phyloP scores from a whole-genome alignment of 2,888 invertebrate genomes.

The Volucella inflata region DNA sequence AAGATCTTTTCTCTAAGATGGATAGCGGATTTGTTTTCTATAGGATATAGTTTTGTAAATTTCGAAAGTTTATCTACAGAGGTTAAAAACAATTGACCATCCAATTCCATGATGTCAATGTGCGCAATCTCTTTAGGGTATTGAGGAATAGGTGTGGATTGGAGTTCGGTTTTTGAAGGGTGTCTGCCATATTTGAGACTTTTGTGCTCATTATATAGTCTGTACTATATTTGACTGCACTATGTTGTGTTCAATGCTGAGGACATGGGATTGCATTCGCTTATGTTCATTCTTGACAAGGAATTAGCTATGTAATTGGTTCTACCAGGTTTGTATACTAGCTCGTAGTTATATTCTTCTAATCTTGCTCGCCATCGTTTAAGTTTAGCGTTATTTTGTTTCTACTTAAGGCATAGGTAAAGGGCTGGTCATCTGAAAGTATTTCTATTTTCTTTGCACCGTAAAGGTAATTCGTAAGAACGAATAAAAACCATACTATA shows the following conservation, averaged over 20 bases:
- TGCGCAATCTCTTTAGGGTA: background rate
- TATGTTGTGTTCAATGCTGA: background rate
- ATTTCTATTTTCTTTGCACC: too few species aligned
- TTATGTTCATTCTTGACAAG: background rate
- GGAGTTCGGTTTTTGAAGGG: conserved; percentile 12
- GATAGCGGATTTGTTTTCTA: conserved; percentile 11
- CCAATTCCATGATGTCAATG: conserved; percentile 19
- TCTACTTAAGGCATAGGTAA: too few species aligned
- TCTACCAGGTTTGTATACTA: background rate
- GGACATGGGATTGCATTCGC: conserved; percentile 4
- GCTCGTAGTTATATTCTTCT: conserved; percentile 4
- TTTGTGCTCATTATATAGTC: background rate
- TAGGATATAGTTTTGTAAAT: conserved; percentile 13
- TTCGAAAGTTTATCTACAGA: too few species aligned
- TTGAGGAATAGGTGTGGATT: conserved; percentile 3
- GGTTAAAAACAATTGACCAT: conserved; percentile 17
- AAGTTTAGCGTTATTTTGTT: too few species aligned
- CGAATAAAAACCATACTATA: background rate
- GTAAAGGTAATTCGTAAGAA: too few species aligned
- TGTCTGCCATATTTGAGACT: too few species aligned
- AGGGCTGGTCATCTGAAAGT: too few species aligned
- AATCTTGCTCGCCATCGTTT: conserved; percentile 5
- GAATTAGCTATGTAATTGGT: conserved; percentile 1
- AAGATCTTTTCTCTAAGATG: conserved; percentile 8
- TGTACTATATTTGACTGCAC: background rate